Conservation (phyloP, 2,888 invertebrate species). For the Nephrotoma appendiculata region DNA sequence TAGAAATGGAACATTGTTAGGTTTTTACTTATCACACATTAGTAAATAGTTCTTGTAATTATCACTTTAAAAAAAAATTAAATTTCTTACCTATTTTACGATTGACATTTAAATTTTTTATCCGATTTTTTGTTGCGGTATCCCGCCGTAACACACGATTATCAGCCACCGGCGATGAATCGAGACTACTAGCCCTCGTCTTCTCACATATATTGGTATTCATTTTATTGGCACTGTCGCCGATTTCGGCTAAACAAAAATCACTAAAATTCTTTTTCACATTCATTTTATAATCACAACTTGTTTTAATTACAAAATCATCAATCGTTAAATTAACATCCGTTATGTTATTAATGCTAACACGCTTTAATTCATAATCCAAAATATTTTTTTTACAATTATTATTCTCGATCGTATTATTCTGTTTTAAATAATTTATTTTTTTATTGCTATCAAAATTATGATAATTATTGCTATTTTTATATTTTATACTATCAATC, state of each 20-base stretch:
- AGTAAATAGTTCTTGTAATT: background rate
- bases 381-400: background rate
- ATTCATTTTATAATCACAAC: background rate
- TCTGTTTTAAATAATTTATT: background rate
- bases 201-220: background rate
- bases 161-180: background rate
- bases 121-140: background rate
- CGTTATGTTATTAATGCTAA: background rate
- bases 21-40: background rate
- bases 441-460: background rate
- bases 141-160: background rate
- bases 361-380: background rate
- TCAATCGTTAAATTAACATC: background rate
- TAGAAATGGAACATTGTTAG: background rate
- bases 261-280: background rate
- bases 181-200: background rate
- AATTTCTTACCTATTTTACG: background rate
- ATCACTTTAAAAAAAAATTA: background rate
- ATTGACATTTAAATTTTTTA: background rate
- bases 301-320: background rate
- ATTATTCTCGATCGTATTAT: background rate
- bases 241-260: background rate
- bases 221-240: background rate
- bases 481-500: background rate
- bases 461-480: background rate